Base-by-base conservation (phyloP, 2,888 invertebrate species). In the Philereme transversata region DNA sequence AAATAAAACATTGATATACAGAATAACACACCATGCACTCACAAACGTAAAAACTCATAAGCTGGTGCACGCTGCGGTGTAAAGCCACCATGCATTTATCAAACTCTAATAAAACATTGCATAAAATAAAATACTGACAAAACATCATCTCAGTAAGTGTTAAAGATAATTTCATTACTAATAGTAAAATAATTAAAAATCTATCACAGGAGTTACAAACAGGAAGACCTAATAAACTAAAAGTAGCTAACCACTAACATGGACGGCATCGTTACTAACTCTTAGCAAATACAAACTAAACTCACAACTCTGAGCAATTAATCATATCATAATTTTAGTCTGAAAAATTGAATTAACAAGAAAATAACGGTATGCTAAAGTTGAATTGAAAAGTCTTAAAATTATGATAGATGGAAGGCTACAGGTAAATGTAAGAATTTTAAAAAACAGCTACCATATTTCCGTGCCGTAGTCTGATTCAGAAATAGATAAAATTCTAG, bases 391-490 rank as follows among this genome's bases (percentile, higher is more conserved):
- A 45, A 8, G 41, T 54, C n/a, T 47, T 60, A 60, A 55, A 55
- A 65, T 64, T 62, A 65, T 67, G 57, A 59, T 60, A 65, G 41
- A 53, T 50, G 51, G 52, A 62, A 64, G 51, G 60, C 64, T 58
- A 62, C 53, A 56, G 38, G 46, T 60, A 36, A 52, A 57, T 10
- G 44, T 51, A 48, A 60, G 54, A 38, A 46, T 60, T 34, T 7
- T 58, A 22, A 65, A 50, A 4, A 7, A 11, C 22, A 5, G 76
- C 89, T 93, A 96, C 96, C 96, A 96, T 80, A 96, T 96, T 91
- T 96, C 96, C 58, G 96, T 96, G 66, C 94, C 94, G 72, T 93
- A 93, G 70, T 95, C 94, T 9, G 94, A 90, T 77, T 91, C 92
- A 60, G 93, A 90, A 66, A 94, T 93, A 61, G 95, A 94, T 68